Base-by-base conservation (phyloP, 2,113 vertebrate species). In the Ascaphus truei region DNA sequence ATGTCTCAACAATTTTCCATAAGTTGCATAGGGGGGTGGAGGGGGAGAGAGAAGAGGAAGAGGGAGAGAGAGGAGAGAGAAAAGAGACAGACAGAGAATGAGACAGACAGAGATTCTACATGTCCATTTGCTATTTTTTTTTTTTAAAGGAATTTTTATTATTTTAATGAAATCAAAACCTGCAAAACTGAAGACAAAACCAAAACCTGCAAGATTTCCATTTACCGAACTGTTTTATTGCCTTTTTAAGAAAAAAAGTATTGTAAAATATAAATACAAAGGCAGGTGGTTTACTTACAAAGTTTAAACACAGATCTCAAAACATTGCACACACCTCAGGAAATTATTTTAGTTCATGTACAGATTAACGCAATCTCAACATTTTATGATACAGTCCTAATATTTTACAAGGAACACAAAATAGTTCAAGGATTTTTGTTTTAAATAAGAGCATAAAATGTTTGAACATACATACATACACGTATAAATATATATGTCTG, bases 251-350 rank as follows among this genome's bases (percentile, higher is more conserved):
- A 92, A 95, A 93, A 89, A 88, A 81, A 85, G 85, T 92, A 93
- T 95, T 96, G 95, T 94, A 98, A 98, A 98, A 98, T 98, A 98
- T 98, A 98, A 98, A 98, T 96, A 96, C 94, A 98, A 98, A 98
- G 94, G 93, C 93, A 93, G 94, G 89, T 89, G 93, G 91, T 95
- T 96, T 96, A 96, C 93, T 97, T 97, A 98, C 95, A 98, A 97
- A 98, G 94, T 96, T 95, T 94, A 94, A 96, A 94, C 93, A 93
- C 91, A 86, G 88, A 88, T 93, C 86, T 92, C 89, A 91, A 93
- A 96, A 92, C 90, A 91, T 93, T 78, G 72, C 80, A 93, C 93
- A 95, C 93, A 93, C 92, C 85, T 93, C 90, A 92, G 92, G 94
- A 95, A 87, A 91, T 87, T 87, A 90, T 86, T 89, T 93, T 94